These are phyloP conservation scores for Chrysolina oricalcia DNA, from an alignment of 2,888 invertebrate genomes.

Conservation along the genomic window DNA sequence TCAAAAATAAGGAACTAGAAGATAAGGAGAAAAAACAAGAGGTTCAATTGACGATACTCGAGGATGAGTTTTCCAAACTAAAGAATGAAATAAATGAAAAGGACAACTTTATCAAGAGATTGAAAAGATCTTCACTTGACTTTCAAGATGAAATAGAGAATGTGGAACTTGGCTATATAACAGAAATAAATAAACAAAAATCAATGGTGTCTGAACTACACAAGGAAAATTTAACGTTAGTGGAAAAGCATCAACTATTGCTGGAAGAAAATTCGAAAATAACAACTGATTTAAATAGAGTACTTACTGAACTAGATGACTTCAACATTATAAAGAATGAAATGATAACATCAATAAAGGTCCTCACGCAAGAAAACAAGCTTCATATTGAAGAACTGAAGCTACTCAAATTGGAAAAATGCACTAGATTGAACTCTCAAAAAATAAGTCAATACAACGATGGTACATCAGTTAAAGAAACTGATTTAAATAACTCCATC, in stretches of 20 bases:
- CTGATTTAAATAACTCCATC: too few species aligned
- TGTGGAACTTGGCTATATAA: not conserved
- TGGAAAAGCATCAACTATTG: not conserved
- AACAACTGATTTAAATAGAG: not conserved
- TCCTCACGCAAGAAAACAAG: too few species aligned
- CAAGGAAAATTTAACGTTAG: not conserved
- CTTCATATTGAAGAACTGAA: too few species aligned
- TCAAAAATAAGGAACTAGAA: not conserved
- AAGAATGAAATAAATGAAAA: slow-evolving; percentile 1
- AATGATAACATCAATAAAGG: not conserved
- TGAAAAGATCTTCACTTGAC: slow-evolving; percentile 25
- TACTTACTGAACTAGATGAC: not conserved
- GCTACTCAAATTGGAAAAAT: too few species aligned
- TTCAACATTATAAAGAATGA: not conserved
- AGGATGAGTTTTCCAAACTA: not conserved
- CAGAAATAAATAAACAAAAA: not conserved
- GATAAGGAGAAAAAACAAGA: not conserved
- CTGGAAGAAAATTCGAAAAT: not conserved
- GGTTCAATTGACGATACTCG: not conserved
- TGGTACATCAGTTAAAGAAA: too few species aligned
- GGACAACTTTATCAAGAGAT: slow-evolving; percentile 11
- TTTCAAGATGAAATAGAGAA: not conserved
- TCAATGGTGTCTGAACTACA: not conserved
- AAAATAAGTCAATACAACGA: too few species aligned
- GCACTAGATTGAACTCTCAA: too few species aligned